phyloP scores from a whole-genome alignment of 2,113 vertebrate species.

The Sarotherodon lohbergeri region DNA sequence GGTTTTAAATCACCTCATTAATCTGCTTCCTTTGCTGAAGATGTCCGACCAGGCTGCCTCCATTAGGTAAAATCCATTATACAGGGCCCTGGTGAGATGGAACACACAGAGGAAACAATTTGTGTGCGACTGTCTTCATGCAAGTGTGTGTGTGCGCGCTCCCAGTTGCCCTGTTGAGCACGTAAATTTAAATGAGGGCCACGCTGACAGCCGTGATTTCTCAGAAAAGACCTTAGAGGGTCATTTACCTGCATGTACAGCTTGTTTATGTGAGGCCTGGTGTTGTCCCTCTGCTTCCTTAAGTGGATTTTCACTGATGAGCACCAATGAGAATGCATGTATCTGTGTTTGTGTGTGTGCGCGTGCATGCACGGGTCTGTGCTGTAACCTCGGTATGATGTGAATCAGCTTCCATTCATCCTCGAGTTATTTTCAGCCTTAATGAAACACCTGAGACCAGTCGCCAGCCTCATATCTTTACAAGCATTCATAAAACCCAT shows the following conservation, averaged over 20 bases:
- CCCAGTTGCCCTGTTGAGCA: neutral
- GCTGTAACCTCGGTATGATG: neutral
- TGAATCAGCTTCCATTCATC: constrained; percentile 1
- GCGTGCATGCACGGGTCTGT: neutral
- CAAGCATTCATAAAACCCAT: neutral
- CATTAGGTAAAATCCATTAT: constrained; percentile 57
- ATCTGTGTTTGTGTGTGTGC: neutral
- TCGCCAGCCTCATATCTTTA: neutral
- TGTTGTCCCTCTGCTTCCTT: neutral
- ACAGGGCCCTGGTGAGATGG: neutral
- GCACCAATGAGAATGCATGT: neutral
- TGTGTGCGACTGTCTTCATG: neutral
- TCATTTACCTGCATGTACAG: neutral
- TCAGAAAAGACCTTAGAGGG: constrained; percentile 1
- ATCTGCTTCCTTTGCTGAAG: constrained; percentile 43
- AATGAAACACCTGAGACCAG: constrained; percentile 50
- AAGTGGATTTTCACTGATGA: neutral
- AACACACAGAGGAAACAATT: neutral
- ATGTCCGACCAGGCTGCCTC: constrained; percentile 26
- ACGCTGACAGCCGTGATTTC: neutral
- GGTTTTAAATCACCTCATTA: constrained; percentile 47
- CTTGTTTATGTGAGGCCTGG: neutral
- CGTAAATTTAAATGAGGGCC: constrained; percentile 1
- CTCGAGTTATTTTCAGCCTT: neutral
- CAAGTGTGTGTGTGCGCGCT: neutral